Conservation (phyloP, 2,113 vertebrate genomes). For the Thymallus thymallus region DNA sequence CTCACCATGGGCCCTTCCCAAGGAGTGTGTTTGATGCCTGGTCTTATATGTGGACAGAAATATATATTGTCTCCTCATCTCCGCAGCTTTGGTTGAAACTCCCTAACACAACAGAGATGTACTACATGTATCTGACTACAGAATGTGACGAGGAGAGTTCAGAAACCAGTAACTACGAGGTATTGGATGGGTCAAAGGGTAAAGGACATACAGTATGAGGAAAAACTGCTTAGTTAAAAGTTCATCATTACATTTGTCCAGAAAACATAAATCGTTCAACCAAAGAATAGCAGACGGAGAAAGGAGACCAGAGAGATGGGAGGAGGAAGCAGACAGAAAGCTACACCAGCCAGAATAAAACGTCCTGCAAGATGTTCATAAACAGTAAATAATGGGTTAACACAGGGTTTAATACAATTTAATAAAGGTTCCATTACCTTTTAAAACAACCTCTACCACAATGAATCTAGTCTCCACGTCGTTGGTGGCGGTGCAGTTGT, state of each 20-base stretch:
- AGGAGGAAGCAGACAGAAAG: background rate
- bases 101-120: background rate
- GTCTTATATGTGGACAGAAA: background rate
- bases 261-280: background rate
- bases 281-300: background rate
- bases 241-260: background rate
- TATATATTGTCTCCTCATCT: background rate
- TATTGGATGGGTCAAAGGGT: background rate
- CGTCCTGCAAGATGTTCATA: too few relatives aligned
- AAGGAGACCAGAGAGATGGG: background rate
- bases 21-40: background rate
- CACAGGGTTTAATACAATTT: background rate
- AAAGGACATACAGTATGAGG: background rate
- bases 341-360: slow-evolving; percentile 1
- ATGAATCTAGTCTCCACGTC: background rate
- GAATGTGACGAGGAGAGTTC: background rate
- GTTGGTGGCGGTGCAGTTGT: slow-evolving; percentile 65
- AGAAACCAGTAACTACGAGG: background rate
- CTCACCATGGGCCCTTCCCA: background rate
- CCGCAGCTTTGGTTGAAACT: too few relatives aligned
- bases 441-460: slow-evolving; percentile 58
- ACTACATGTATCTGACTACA: background rate
- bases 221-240: background rate
- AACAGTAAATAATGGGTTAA: background rate
- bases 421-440: slow-evolving; percentile 54